Evolutionary conservation across 1,140 invertebrate genomes (phyloP).

Genomic region (Rhopalosiphum padi): DNA sequence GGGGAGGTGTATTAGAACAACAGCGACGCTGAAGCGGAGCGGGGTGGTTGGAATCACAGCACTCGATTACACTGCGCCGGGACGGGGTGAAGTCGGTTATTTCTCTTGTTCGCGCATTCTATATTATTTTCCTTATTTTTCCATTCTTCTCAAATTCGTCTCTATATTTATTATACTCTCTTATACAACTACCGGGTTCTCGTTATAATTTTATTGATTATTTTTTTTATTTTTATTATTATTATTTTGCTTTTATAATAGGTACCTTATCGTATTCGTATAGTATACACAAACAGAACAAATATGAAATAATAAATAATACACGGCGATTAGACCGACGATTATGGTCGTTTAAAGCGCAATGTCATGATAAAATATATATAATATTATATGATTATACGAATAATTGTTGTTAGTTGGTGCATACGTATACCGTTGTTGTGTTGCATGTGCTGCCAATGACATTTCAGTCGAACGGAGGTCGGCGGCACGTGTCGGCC

Average conservation of each 20-base stretch:
- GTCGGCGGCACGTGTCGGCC: conserved; percentile 40
- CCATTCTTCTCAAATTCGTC: conserved; percentile 19
- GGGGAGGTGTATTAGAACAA: conserved; percentile 48
- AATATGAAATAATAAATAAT: conserved; percentile 17
- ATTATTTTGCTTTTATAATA: not conserved
- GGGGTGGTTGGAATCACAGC: conserved; percentile 24
- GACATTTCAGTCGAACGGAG: conserved; percentile 26
- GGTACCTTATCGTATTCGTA: not conserved
- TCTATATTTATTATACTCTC: conserved; percentile 30
- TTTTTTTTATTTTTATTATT: not conserved
- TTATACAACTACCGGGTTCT: not conserved
- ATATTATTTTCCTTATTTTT: conserved; percentile 36
- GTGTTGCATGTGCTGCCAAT: conserved; percentile 16
- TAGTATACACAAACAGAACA: not conserved
- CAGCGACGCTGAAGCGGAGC: not conserved
- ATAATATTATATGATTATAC: not conserved
- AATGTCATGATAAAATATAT: conserved; percentile 28
- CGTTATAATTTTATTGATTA: conserved; percentile 37
- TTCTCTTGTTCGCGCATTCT: conserved; percentile 44
- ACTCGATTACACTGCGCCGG: conserved; percentile 34
- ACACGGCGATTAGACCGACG: not conserved
- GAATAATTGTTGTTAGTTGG: conserved; percentile 18
- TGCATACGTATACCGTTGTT: not conserved
- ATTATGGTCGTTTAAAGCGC: not conserved
- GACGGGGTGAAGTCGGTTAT: conserved; percentile 31